A percentile compares a stretch with the other conserved stretches of the same genome.
These are phyloP conservation scores for Phrixothrix hirtus DNA, from an alignment of 2,888 invertebrate species.

Conservation along the genomic window DNA sequence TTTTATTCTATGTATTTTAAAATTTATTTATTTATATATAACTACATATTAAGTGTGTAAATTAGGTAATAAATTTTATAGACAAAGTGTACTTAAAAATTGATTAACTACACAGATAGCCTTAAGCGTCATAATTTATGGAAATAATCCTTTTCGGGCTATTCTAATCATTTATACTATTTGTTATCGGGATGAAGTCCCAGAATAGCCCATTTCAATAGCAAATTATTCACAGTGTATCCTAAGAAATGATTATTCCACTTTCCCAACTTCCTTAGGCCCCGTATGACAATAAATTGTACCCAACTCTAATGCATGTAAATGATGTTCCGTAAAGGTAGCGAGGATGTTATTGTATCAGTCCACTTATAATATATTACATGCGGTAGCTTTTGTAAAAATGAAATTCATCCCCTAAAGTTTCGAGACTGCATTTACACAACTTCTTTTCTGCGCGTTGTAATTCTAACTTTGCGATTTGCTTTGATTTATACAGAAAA, in stretches of 20 bases:
- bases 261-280: background rate
- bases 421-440: conserved; percentile 1
- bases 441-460: conserved; percentile 3
- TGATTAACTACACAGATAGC: too few species aligned
- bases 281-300: conserved; percentile 8
- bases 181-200: background rate
- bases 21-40: too few species aligned
- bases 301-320: conserved; percentile 13
- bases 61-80: too few species aligned
- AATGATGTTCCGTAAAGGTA: conserved; percentile 6
- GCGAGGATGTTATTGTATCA: conserved; percentile 8
- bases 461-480: conserved; percentile 7
- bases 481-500: conserved; percentile 23
- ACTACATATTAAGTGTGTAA: too few species aligned
- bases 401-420: conserved; percentile 5
- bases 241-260: background rate
- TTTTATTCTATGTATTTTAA: too few species aligned
- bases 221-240: background rate
- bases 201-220: too few species aligned
- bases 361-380: conserved; percentile 14
- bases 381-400: conserved; percentile 9
- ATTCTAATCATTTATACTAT: too few species aligned
- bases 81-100: too few species aligned
- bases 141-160: too few species aligned
- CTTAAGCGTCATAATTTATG: too few species aligned